Evolutionary conservation across 2,113 vertebrate species (phyloP), one percentile per base, ranked within the genome.

Genomic region (Colinus virginianus): DNA sequence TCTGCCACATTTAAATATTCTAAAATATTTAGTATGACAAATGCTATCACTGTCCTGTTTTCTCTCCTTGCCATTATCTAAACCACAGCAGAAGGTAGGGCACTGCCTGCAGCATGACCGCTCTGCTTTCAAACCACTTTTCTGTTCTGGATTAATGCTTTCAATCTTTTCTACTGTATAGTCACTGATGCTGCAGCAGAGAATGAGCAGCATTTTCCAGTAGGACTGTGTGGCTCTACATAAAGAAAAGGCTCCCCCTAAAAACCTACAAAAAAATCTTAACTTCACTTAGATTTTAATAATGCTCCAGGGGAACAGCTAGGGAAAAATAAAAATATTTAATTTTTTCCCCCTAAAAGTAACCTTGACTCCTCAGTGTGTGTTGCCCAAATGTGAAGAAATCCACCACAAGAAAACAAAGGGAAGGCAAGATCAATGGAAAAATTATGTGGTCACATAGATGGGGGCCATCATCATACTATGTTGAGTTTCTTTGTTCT

Each of bases 11-110:
- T 84, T 88, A 71, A n/a, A 86, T 56, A 78, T 71, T 90, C 17
- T 67, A 79, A 84, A 89, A 93, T 90, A 92, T 62, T 80, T 64
- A 93, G 88, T 81, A 71, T 56, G 77, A 94, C 84, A 94, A 95
- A 88, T 53, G 76, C 38, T 88, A 71, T 49, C 63, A 72, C 36
- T 94, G 74, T 59, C 70, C 74, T 90, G 84, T 84, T 93, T 94
- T 93, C 63, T 78, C 58, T 90, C 46, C 48, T 89, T 88, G 53
- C 58, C 87, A 67, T 87, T 63, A 90, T 70, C 79, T 86, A 81
- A 93, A 95, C 85, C 88, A 77, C 88, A 95, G 95, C 93, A 96
- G 95, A 95, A 93, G 90, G 90, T 94, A 94, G 93, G 77, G 69
- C 79, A 93, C 88, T 51, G 96, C 92, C 95, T 96, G 80, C 88